Percentiles rank a stretch among this genome's conserved stretches.
These are phyloP conservation scores for Ditula angustiorana DNA, from an alignment of 2,888 invertebrate species.

Conservation along the genomic window DNA sequence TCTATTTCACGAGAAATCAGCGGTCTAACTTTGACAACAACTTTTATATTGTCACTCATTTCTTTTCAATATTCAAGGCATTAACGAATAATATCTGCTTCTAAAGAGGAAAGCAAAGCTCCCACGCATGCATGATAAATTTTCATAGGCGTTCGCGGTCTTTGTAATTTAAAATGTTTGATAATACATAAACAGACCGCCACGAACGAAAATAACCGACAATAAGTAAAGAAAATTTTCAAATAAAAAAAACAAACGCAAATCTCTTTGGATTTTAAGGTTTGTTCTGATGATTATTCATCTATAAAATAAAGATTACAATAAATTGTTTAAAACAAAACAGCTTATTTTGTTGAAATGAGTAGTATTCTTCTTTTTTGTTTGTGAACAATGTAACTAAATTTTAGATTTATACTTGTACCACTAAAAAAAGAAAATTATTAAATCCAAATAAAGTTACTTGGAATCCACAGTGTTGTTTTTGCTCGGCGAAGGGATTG, in stretches of 20 bases:
- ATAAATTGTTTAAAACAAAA: neutral
- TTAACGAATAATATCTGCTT: constrained; percentile 31
- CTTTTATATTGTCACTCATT: constrained; percentile 90
- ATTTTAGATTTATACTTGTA: too few species aligned
- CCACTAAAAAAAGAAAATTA: neutral
- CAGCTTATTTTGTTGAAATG: too few species aligned
- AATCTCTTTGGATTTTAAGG: constrained; percentile 9
- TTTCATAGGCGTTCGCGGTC: constrained; percentile 23
- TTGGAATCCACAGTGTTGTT: neutral
- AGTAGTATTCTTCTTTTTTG: too few species aligned
- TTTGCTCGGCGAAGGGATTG: too few species aligned
- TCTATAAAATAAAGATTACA: neutral
- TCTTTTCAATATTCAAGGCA: constrained; percentile 52
- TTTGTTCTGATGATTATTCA: neutral
- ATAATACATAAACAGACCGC: constrained; percentile 33
- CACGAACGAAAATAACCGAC: constrained; percentile 51
- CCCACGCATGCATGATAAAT: constrained; percentile 5
- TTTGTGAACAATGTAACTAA: too few species aligned
- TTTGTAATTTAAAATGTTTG: constrained; percentile 17
- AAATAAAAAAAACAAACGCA: constrained; percentile 28
- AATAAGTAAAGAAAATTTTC: constrained; percentile 39
- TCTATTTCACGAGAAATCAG: constrained; percentile 87
- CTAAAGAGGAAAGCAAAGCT: constrained; percentile 1
- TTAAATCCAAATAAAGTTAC: neutral
- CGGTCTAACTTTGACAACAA: constrained; percentile 90